phyloP scores from a whole-genome alignment of 2,113 vertebrate species.

The Acrocephalus kingi region DNA sequence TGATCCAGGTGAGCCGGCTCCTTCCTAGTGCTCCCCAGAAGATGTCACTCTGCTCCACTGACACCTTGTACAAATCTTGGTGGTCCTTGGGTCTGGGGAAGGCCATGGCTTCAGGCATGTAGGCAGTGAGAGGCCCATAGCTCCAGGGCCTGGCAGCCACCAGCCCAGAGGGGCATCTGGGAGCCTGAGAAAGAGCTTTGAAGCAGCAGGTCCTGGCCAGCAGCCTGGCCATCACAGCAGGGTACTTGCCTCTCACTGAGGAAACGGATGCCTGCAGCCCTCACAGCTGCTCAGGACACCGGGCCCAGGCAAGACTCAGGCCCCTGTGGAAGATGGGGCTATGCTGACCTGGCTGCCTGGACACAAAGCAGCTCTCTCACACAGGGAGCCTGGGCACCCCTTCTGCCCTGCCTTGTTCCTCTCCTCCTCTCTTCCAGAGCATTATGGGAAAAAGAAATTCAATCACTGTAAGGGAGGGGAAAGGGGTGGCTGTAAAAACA shows the following conservation, averaged over 20 bases:
- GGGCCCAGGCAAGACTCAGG: not conserved
- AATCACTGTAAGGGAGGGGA: conserved; percentile 27
- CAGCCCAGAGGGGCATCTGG: not conserved
- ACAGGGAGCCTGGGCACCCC: accelerated
- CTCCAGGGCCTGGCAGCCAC: not conserved
- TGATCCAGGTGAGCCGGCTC: conserved; percentile 75
- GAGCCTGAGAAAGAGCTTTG: not conserved
- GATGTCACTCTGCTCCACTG: conserved; percentile 61
- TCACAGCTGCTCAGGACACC: accelerated
- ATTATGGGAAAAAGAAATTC: conserved; percentile 20
- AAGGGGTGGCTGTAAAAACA: conserved; percentile 10
- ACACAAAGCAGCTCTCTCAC: not conserved
- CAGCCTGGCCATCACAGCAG: not conserved
- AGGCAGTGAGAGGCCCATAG: conserved; percentile 42
- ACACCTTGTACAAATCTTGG: conserved; percentile 70
- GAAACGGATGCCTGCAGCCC: not conserved
- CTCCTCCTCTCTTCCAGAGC: not conserved
- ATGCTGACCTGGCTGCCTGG: accelerated
- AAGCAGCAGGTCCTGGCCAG: conserved; percentile 10
- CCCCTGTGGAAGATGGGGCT: not conserved
- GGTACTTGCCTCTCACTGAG: not conserved
- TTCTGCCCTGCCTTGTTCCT: not conserved
- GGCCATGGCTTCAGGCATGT: conserved; percentile 74
- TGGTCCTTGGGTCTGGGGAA: conserved; percentile 64
- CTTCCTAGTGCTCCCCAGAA: conserved; percentile 78